phyloP scores from a whole-genome alignment of 2,113 vertebrate species.

The Vidua chalybeata region DNA sequence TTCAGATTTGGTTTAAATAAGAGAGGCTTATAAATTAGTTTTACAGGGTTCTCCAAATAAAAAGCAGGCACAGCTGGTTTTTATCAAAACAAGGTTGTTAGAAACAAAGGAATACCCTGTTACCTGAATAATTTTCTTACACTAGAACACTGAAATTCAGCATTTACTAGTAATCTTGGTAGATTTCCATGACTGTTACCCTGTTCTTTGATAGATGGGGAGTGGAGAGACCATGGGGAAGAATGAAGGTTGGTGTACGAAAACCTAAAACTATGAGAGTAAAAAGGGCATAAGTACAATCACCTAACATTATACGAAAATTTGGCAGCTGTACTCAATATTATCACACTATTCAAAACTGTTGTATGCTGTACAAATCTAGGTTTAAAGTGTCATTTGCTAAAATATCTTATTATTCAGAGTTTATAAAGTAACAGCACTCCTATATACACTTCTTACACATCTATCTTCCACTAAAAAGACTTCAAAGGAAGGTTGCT shows the following conservation, averaged over 20 bases:
- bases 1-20: constrained; percentile 48
- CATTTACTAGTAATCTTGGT: constrained; percentile 47
- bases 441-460: constrained; percentile 50
- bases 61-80: constrained; percentile 77
- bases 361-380: constrained; percentile 56
- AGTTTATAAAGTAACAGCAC: constrained; percentile 69
- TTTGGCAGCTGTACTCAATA: constrained; percentile 64
- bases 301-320: constrained; percentile 53
- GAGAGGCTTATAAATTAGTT: constrained; percentile 49
- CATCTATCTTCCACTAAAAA: constrained; percentile 66
- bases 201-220: constrained; percentile 58
- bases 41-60: constrained; percentile 61
- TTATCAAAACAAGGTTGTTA: constrained; percentile 60
- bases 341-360: constrained; percentile 57
- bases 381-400: constrained; percentile 68
- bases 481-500: constrained; percentile 45
- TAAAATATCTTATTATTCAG: constrained; percentile 69
- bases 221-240: neutral
- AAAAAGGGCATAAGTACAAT: constrained; percentile 63
- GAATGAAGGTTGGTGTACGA: neutral
- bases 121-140: constrained; percentile 59
- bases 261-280: constrained; percentile 38
- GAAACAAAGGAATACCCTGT: constrained; percentile 75
- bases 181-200: constrained; percentile 50
- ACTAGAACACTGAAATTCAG: constrained; percentile 53